Percentiles rank a stretch among this genome's conserved stretches.
Evolutionary conservation across 2,888 invertebrate species (phyloP).

Genomic region (Temnothorax ravouxi): DNA sequence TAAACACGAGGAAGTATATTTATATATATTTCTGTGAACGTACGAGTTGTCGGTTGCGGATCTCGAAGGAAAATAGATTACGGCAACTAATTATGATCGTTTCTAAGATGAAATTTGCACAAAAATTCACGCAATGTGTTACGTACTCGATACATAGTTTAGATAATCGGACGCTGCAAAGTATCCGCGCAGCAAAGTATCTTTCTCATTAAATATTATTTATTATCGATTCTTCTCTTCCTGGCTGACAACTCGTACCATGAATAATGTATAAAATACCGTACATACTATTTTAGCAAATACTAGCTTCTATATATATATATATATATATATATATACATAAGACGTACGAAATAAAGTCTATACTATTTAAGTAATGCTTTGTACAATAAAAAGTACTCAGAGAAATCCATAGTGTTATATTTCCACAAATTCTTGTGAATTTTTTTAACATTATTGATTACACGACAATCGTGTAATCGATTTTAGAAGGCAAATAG

Average conservation of each 20-base stretch:
- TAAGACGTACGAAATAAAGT: slow-evolving; percentile 78
- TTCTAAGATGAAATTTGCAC: neutral
- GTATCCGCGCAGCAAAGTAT: neutral
- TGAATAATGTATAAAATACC: slow-evolving; percentile 81
- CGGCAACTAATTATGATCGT: neutral
- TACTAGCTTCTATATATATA: slow-evolving; percentile 77
- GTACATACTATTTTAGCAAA: slow-evolving; percentile 82
- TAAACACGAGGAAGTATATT: slow-evolving; percentile 61
- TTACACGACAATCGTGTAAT: neutral
- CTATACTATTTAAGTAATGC: slow-evolving; percentile 86
- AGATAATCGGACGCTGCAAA: neutral
- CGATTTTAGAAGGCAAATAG: neutral
- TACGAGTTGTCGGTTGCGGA: slow-evolving; percentile 75
- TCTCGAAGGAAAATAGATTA: neutral
- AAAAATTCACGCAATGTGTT: neutral
- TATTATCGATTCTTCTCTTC: slow-evolving; percentile 38
- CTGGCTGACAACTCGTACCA: slow-evolving; percentile 76
- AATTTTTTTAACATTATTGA: neutral
- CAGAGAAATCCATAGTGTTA: slow-evolving; percentile 73
- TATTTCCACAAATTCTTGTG: slow-evolving; percentile 47
- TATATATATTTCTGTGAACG: slow-evolving; percentile 56
- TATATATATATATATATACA: slow-evolving; percentile 66
- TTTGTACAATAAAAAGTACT: slow-evolving; percentile 86
- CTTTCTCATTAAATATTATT: slow-evolving; percentile 2
- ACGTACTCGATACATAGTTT: neutral